phyloP scores from a whole-genome alignment of 2,888 invertebrate species.

The Epirrita christyi region DNA sequence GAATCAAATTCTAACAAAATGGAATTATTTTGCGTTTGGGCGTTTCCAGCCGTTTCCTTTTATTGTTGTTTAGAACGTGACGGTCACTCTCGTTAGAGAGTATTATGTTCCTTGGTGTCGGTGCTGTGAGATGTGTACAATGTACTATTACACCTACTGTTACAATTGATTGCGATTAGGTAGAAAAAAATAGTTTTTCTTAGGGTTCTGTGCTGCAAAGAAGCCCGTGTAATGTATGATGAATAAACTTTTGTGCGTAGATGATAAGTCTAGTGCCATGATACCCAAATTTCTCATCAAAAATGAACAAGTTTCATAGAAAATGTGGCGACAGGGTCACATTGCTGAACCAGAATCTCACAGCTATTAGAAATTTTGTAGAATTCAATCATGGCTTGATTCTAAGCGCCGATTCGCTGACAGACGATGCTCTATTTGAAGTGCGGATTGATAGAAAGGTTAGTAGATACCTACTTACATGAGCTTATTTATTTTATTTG shows the following conservation, averaged over 20 bases:
- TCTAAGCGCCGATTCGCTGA: constrained; percentile 91
- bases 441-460: constrained; percentile 96
- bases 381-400: constrained; percentile 96
- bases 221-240: constrained; percentile 2
- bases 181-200: too few species aligned
- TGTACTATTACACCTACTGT: too few species aligned
- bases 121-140: too few species aligned
- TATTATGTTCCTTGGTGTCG: too few species aligned
- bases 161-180: too few species aligned
- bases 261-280: constrained; percentile 1
- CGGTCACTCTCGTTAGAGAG: too few species aligned
- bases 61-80: not conserved
- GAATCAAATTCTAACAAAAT: not conserved
- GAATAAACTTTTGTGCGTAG: constrained; percentile 3
- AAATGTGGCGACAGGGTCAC: constrained; percentile 94
- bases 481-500: too few species aligned
- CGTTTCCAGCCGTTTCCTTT: not conserved
- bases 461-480: constrained; percentile 46
- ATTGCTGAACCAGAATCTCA: constrained; percentile 92
- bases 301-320: constrained; percentile 88
- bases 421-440: constrained; percentile 93
- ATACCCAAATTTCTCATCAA: constrained; percentile 10
- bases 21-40: not conserved
- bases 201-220: too few species aligned
- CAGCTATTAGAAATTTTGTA: constrained; percentile 91